Evolutionary conservation across 2,888 invertebrate genomes (phyloP).

Genomic region (Chloroclysta siterata): DNA sequence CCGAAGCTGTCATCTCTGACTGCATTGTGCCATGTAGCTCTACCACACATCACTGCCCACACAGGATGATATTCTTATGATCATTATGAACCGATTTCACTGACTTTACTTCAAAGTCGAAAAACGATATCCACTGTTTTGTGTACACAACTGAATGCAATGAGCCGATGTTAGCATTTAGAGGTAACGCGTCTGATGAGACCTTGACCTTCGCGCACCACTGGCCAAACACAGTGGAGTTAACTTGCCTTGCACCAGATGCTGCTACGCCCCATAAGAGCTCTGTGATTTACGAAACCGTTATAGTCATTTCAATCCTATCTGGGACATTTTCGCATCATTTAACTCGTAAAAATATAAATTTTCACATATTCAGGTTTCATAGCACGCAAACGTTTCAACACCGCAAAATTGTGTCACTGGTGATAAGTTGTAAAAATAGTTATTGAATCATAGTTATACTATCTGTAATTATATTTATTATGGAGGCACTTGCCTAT

Average conservation of each 20-base stretch:
- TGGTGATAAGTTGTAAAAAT: slow-evolving; percentile 19
- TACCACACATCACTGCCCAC: slow-evolving; percentile 35
- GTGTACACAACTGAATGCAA: slow-evolving; percentile 47
- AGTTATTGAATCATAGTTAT: slow-evolving; percentile 18
- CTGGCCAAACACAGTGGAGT: slow-evolving; percentile 71
- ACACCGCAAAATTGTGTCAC: slow-evolving; percentile 21
- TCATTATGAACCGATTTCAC: slow-evolving; percentile 61
- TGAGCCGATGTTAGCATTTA: slow-evolving; percentile 42
- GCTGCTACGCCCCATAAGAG: slow-evolving; percentile 63
- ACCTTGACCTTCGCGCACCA: slow-evolving; percentile 80
- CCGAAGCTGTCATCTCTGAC: slow-evolving; percentile 46
- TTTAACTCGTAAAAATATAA: slow-evolving; percentile 25
- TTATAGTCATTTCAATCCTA: slow-evolving; percentile 38
- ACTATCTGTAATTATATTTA: not conserved
- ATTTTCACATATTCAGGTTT: slow-evolving; percentile 14
- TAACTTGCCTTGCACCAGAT: slow-evolving; percentile 69
- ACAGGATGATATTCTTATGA: slow-evolving; percentile 47
- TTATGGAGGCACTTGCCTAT: too few species aligned
- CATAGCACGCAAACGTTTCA: slow-evolving; percentile 6
- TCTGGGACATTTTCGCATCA: slow-evolving; percentile 41
- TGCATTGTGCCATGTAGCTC: slow-evolving; percentile 53
- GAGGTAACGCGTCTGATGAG: slow-evolving; percentile 56
- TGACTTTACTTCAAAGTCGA: slow-evolving; percentile 69
- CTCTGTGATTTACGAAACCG: slow-evolving; percentile 53
- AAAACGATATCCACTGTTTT: slow-evolving; percentile 52